Percentiles rank a stretch among this genome's conserved stretches.
Evolutionary conservation across 2,888 invertebrate genomes (phyloP).

Genomic region (Ryuthela nishihirai): DNA sequence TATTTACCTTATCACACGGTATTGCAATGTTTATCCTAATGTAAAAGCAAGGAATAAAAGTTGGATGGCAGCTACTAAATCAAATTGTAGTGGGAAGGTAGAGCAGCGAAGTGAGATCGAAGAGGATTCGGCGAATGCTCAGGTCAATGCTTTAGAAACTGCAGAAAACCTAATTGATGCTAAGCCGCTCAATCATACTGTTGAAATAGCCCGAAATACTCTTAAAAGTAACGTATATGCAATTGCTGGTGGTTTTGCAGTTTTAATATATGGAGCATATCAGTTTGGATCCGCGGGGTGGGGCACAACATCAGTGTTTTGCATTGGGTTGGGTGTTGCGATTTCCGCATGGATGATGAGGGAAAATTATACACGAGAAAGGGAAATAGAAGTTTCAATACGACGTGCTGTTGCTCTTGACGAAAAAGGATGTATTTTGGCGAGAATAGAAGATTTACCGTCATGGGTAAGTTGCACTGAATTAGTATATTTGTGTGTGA

Average conservation of each 20-base stretch:
- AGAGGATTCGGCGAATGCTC: too few species aligned
- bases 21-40: too few species aligned
- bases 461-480: constrained; percentile 90
- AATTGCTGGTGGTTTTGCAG: constrained; percentile 25
- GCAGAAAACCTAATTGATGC: neutral
- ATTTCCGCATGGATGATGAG: constrained; percentile 37
- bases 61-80: too few species aligned
- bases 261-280: constrained; percentile 29
- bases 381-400: constrained; percentile 24
- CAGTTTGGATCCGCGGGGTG: constrained; percentile 20
- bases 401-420: constrained; percentile 30
- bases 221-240: constrained; percentile 24
- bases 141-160: too few species aligned
- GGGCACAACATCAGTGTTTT: constrained; percentile 31
- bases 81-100: too few species aligned
- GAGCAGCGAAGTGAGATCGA: too few species aligned
- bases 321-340: constrained; percentile 34
- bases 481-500: too few species aligned
- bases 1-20: too few species aligned
- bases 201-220: constrained; percentile 19
- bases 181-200: constrained; percentile 13
- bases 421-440: constrained; percentile 82
- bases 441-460: constrained; percentile 82
- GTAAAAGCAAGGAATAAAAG: too few species aligned
- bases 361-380: constrained; percentile 28